Evolutionary conservation across 2,113 vertebrate species (phyloP).

Genomic region (Phodopus roborovskii): DNA sequence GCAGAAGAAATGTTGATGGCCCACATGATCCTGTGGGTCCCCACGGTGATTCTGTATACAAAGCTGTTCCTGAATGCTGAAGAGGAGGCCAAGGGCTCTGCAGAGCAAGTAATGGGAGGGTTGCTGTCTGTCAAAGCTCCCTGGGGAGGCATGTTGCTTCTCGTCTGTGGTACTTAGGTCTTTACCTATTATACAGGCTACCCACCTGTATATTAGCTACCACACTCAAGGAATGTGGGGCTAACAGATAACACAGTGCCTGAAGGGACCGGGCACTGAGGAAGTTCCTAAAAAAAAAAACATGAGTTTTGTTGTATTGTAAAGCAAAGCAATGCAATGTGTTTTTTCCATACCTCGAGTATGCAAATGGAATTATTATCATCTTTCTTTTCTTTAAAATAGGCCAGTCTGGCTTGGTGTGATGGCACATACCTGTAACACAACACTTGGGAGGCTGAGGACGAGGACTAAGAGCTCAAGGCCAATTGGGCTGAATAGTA

Average conservation of each 20-base stretch:
- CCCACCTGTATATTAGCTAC: not conserved
- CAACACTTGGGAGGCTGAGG: not conserved
- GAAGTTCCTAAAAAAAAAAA: not conserved
- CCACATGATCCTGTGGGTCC: not conserved
- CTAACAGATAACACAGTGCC: not conserved
- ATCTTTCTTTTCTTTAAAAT: conserved; percentile 44
- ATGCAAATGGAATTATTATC: conserved; percentile 20
- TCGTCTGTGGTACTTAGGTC: not conserved
- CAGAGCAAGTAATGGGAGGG: not conserved
- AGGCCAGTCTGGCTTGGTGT: not conserved
- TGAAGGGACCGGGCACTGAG: not conserved
- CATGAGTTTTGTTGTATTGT: not conserved
- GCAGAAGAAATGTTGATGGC: not conserved
- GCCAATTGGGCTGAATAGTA: not conserved
- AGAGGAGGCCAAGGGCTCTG: not conserved
- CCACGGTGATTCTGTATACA: not conserved
- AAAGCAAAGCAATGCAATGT: not conserved
- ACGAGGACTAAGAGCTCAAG: not conserved
- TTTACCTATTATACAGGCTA: not conserved
- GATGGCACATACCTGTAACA: not conserved
- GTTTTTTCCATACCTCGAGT: conserved; percentile 13
- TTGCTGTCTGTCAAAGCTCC: not conserved
- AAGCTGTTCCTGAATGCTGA: not conserved
- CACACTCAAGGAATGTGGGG: not conserved
- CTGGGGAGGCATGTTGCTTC: not conserved